Evolutionary conservation across 1,140 invertebrate genomes (phyloP), one percentile per base, ranked within the genome.

Genomic region (Euura lappo): DNA sequence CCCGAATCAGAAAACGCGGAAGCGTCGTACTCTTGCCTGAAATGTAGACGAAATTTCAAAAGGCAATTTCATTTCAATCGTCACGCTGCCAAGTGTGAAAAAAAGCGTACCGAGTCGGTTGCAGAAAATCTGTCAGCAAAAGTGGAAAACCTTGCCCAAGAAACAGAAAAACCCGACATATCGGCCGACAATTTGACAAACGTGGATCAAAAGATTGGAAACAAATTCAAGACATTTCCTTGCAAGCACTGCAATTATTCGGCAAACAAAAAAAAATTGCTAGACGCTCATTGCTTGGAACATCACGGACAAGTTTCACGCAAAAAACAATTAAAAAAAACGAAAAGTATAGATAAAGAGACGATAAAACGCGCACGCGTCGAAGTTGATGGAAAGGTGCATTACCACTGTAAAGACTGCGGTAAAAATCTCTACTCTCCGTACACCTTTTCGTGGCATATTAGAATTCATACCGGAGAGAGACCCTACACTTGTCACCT

Each of bases 401-500:
- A 88, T 77, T 92, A 91, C 77, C 87, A 89, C 8, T 92, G 92
- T 73, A 84, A 84, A 51, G 82, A 88, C 1, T 93, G 92, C 75
- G 89, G 88, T 0, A 92, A 92, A 79, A 88, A 88, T 70, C 83
- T 93, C 44, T 89, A 89, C 75, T 90, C 91, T 2, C 83, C 89
- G 0, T 91, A 91, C 72, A 91, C 91, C 0, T 92, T 90, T 78
- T 79, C 90, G 11, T 90, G 88, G 82, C 92, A 93, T 74, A 86
- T 88, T 75, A 86, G 90, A 3, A 92, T 92, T 45, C 93, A 94
- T 83, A 93, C 92, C 2, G 93, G 93, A 10, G 93, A 95, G 80
- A 90, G 93, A 72, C 92, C 92, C 2, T 94, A 90, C 79, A 90
- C 91, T 44, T 95, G 94, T 79, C 90, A 92, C 73, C 82, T 93